phyloP scores from a whole-genome alignment of 1,140 invertebrate genomes.

The Cotesia chilonis region DNA sequence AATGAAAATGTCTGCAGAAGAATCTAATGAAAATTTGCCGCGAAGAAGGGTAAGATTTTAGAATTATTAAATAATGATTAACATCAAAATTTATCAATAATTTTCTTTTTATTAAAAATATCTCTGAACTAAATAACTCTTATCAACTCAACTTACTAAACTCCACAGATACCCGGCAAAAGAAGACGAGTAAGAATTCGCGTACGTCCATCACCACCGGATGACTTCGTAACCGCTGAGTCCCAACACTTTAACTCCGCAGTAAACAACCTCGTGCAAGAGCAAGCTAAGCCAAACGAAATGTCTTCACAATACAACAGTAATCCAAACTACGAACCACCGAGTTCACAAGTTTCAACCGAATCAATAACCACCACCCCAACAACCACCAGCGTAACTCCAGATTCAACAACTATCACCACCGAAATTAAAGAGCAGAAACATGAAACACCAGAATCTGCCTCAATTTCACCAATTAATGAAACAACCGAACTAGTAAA shows the following conservation, averaged over 20 bases:
- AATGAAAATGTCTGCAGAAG: conserved; percentile 43
- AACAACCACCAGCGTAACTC: conserved; percentile 11
- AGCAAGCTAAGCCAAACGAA: conserved; percentile 36
- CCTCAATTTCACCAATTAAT: conserved; percentile 22
- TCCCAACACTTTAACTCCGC: conserved; percentile 57
- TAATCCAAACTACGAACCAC: neutral
- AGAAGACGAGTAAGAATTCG: conserved; percentile 56
- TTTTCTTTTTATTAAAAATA: too few species aligned
- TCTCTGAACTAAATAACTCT: neutral
- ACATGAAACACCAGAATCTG: conserved; percentile 26
- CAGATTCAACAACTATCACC: conserved; percentile 29
- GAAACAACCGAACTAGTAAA: conserved; percentile 25
- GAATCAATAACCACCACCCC: conserved; percentile 28
- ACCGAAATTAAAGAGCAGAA: conserved; percentile 16
- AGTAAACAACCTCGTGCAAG: conserved; percentile 51
- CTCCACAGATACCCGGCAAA: conserved; percentile 46
- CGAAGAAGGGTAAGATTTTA: conserved; percentile 32
- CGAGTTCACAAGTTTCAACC: neutral
- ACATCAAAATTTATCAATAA: neutral
- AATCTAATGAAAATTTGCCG: conserved; percentile 2
- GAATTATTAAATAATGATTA: neutral
- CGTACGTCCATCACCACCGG: conserved; percentile 50
- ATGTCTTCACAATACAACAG: conserved; percentile 1
- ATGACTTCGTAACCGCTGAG: conserved; percentile 59
- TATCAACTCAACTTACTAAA: conserved; percentile 27